phyloP scores from a whole-genome alignment of 2,113 vertebrate species.

The Psittacara wagleri region DNA sequence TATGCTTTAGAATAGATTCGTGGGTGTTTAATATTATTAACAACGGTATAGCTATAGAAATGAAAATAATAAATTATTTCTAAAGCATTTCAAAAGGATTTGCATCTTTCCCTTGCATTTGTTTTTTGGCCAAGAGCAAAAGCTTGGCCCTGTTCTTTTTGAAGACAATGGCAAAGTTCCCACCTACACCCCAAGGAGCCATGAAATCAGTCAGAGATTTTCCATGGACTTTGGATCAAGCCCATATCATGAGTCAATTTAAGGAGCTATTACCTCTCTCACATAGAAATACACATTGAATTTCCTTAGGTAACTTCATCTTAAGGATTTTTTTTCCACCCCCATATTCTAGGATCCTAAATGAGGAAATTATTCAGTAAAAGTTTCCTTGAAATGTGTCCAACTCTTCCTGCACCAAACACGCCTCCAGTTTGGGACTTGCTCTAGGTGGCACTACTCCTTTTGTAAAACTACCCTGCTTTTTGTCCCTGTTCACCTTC shows the following conservation, averaged over 20 bases:
- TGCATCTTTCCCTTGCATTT: background rate
- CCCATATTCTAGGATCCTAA: background rate
- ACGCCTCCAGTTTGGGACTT: background rate
- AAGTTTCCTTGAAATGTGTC: background rate
- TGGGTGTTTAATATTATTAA: background rate
- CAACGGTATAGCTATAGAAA: background rate
- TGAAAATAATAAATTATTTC: background rate
- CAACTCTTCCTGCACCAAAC: background rate
- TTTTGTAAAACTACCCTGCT: background rate
- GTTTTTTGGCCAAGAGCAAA: slow-evolving; percentile 19
- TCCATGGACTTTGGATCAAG: slow-evolving; percentile 31
- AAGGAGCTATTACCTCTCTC: slow-evolving; percentile 25
- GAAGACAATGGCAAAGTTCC: slow-evolving; percentile 52
- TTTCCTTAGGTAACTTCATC: background rate
- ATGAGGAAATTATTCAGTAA: background rate
- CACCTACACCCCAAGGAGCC: slow-evolving; percentile 39
- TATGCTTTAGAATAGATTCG: background rate
- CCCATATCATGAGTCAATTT: slow-evolving; percentile 47
- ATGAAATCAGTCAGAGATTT: slow-evolving; percentile 43
- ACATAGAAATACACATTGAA: background rate
- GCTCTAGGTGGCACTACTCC: background rate
- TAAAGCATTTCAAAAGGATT: background rate
- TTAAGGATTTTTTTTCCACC: background rate
- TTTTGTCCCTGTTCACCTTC: background rate
- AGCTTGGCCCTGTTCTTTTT: background rate